These are phyloP conservation scores for Gobiocypris rarus DNA, from an alignment of 2,113 vertebrate genomes.

Conservation along the genomic window DNA sequence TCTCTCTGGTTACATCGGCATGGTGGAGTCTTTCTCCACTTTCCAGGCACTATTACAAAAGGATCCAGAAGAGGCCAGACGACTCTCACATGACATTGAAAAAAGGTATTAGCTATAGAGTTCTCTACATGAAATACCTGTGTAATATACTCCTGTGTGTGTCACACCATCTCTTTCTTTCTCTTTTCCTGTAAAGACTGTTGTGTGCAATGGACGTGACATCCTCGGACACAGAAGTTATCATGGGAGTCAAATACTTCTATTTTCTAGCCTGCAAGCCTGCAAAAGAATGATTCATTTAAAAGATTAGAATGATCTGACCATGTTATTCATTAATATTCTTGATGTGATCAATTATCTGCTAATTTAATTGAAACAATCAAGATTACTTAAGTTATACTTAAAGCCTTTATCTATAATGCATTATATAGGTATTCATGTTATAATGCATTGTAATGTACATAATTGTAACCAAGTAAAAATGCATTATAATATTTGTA, in stretches of 20 bases:
- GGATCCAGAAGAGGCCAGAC: slow-evolving; percentile 72
- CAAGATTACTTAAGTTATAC: too few relatives aligned
- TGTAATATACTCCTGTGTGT: not conserved
- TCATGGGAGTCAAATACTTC: slow-evolving; percentile 67
- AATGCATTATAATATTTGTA: too few relatives aligned
- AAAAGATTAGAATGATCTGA: not conserved
- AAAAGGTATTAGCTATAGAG: slow-evolving; percentile 70
- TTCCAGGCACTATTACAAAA: slow-evolving; percentile 75
- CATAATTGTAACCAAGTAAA: too few relatives aligned
- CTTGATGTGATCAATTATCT: not conserved
- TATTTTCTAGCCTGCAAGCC: slow-evolving; percentile 69
- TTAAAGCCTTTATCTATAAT: too few relatives aligned
- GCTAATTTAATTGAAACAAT: too few relatives aligned
- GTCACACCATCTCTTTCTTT: slow-evolving; percentile 5
- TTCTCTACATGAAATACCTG: not conserved
- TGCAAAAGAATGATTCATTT: slow-evolving; percentile 41
- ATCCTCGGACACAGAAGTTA: slow-evolving; percentile 68
- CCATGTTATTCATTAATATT: not conserved
- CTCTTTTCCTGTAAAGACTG: slow-evolving; percentile 60
- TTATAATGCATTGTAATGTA: too few relatives aligned
- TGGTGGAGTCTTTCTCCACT: slow-evolving; percentile 77
- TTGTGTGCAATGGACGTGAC: slow-evolving; percentile 68
- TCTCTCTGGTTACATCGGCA: slow-evolving; percentile 74
- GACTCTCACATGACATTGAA: slow-evolving; percentile 71
- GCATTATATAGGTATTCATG: too few relatives aligned